These are phyloP conservation scores for Paracyprichromis sp. DNA, from an alignment of 2,113 vertebrate genomes.

Conservation along the genomic window DNA sequence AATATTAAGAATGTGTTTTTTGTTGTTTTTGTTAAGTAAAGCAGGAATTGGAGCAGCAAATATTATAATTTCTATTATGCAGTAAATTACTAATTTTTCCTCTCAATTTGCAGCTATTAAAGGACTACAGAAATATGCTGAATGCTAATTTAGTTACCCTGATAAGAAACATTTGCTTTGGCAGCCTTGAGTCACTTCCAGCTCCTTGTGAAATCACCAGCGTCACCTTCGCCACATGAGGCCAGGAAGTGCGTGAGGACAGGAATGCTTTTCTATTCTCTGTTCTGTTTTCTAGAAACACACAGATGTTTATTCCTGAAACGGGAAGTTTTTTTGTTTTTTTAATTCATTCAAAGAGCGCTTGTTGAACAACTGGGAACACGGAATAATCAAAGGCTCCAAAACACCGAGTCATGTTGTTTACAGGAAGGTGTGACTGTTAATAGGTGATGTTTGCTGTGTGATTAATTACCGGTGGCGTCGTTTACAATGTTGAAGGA, in stretches of 20 bases:
- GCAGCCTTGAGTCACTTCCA: slow-evolving; percentile 5
- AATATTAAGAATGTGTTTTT: not conserved
- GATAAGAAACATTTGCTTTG: not conserved
- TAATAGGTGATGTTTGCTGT: slow-evolving; percentile 28
- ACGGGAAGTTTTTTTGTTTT: slow-evolving; percentile 61
- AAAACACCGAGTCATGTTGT: slow-evolving; percentile 48
- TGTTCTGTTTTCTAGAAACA: slow-evolving; percentile 18
- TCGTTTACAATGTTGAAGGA: not conserved
- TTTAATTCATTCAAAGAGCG: slow-evolving; percentile 6
- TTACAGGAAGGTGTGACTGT: slow-evolving; percentile 58
- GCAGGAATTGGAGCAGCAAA: not conserved
- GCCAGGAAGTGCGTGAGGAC: slow-evolving; percentile 51
- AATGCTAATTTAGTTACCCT: not conserved
- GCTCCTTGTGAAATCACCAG: not conserved
- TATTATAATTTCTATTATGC: not conserved
- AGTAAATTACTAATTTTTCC: not conserved
- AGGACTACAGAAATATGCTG: not conserved
- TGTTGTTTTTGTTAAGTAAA: not conserved
- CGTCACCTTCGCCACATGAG: slow-evolving; percentile 27
- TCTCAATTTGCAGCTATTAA: not conserved
- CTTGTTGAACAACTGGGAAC: slow-evolving; percentile 28
- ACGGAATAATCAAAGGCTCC: slow-evolving; percentile 37
- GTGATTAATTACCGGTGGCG: slow-evolving; percentile 18
- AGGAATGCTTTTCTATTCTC: slow-evolving; percentile 32
- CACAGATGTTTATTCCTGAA: slow-evolving; percentile 62